A percentile compares a stretch with the other conserved stretches of the same genome.
Conservation (phyloP, 2,113 vertebrate genomes). For the Malurus cyaneus region DNA sequence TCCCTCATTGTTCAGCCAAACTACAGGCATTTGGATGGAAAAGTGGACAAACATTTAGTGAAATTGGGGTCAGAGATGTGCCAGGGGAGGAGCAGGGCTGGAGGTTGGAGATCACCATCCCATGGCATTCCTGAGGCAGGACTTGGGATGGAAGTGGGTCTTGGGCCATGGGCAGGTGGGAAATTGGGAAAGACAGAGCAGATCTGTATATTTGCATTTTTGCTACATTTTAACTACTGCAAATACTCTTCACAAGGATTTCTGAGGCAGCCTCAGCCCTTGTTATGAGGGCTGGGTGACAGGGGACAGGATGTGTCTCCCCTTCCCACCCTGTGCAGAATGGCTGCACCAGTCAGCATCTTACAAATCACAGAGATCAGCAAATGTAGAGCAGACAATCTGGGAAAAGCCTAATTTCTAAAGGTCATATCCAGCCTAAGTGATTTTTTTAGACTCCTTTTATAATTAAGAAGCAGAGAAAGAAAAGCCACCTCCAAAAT, state of each 20-base stretch:
- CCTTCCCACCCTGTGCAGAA: neutral
- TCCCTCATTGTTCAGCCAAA: neutral
- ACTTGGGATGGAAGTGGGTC: neutral
- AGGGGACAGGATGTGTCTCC: rapidly evolving
- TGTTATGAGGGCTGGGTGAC: neutral
- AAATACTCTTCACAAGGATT: neutral
- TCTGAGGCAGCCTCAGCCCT: neutral
- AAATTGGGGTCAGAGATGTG: rapidly evolving
- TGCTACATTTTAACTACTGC: rapidly evolving
- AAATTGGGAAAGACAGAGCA: neutral
- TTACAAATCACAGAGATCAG: neutral
- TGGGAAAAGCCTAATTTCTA: neutral
- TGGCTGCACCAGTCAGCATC: neutral
- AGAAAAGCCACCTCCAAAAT: neutral
- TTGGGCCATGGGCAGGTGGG: neutral
- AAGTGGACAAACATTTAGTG: too few relatives aligned
- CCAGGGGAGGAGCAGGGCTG: neutral
- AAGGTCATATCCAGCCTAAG: rapidly evolving
- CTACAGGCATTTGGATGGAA: neutral
- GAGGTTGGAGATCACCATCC: neutral
- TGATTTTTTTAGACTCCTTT: rapidly evolving
- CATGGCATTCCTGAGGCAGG: neutral
- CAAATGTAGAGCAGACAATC: neutral
- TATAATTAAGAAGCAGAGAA: neutral
- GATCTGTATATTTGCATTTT: neutral